Percentiles rank a stretch among this genome's conserved stretches.
Conservation (phyloP, 2,797 vertebrate genomes). For the Enteromius radiatus region DNA sequence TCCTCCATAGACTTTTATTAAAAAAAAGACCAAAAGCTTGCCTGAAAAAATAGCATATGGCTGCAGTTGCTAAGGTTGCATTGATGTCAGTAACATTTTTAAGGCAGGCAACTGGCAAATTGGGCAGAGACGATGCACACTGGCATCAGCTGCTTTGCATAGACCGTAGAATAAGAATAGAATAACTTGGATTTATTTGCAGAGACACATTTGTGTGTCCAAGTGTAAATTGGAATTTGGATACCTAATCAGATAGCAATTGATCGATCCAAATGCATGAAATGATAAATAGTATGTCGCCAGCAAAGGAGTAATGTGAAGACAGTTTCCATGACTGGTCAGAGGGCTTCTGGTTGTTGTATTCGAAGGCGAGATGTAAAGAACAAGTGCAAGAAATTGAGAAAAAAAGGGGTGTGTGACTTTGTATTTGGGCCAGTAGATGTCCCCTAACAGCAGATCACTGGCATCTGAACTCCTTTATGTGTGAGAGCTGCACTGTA, state of each 20-base stretch:
- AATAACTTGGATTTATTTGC: background rate
- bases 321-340: conserved; percentile 5
- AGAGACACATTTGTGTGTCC: background rate
- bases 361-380: background rate
- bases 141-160: conserved; percentile 1
- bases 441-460: conserved; percentile 37
- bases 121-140: background rate
- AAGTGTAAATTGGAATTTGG: background rate
- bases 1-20: background rate
- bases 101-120: background rate
- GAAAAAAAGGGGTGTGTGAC: conserved; percentile 4
- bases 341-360: background rate
- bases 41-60: conserved; percentile 10
- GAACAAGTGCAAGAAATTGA: background rate
- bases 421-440: conserved; percentile 49
- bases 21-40: conserved; percentile 5
- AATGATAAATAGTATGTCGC: background rate
- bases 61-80: background rate
- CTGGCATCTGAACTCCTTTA: background rate
- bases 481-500: background rate
- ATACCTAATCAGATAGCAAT: background rate
- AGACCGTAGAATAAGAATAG: background rate
- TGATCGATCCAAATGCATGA: background rate
- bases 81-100: conserved; percentile 14
- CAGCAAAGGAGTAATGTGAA: background rate